Percentiles rank a stretch among this genome's conserved stretches.
phyloP scores from a whole-genome alignment of 2,113 vertebrate species.

The Pollimyrus isidori region DNA sequence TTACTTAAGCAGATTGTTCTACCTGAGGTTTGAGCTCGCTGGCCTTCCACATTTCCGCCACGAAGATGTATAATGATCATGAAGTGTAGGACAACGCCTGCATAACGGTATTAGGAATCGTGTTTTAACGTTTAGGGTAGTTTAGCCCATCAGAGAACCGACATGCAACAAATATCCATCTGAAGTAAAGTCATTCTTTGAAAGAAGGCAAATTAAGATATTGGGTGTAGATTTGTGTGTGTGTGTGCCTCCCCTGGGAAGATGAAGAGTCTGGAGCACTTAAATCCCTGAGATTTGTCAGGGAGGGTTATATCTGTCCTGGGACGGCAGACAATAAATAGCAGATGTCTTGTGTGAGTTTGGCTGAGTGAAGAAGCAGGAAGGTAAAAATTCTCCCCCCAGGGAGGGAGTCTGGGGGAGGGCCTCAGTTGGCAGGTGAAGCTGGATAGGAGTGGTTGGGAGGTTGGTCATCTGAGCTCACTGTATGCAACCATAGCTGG shows the following conservation, averaged over 20 bases:
- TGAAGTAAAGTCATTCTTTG: neutral
- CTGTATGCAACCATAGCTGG: neutral
- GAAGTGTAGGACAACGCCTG: neutral
- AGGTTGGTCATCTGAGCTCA: neutral
- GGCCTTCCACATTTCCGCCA: neutral
- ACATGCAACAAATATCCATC: neutral
- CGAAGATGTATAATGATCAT: neutral
- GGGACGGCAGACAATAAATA: neutral
- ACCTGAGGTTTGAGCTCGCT: neutral
- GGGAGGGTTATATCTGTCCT: constrained; percentile 7
- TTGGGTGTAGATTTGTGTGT: constrained; percentile 6
- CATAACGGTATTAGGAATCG: neutral
- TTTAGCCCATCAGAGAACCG: neutral
- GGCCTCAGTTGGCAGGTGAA: constrained; percentile 4
- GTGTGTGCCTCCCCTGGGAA: neutral
- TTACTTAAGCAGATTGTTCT: neutral
- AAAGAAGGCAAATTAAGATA: constrained; percentile 1
- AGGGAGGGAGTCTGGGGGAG: neutral
- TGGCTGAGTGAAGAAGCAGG: neutral
- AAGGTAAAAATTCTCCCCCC: constrained; percentile 4
- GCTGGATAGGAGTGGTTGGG: neutral
- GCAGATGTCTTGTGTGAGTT: constrained; percentile 16
- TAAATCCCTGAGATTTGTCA: neutral
- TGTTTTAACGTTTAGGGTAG: neutral
- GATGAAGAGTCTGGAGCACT: neutral